phyloP scores from a whole-genome alignment of 2,888 invertebrate species.

The Tanytarsus gracilentus region DNA sequence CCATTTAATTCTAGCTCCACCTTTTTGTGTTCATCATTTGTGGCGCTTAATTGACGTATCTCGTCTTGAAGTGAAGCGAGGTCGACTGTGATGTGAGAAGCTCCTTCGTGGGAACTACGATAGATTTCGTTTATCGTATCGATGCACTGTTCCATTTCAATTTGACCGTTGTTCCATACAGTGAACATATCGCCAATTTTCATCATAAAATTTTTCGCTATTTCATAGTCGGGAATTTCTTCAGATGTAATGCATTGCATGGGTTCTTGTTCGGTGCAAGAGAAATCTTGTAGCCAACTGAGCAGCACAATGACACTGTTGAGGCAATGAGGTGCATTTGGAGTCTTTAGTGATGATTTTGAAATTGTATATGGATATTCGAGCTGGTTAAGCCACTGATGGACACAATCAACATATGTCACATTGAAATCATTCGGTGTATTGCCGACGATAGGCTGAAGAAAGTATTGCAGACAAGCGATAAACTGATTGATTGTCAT shows the following conservation, averaged over 20 bases:
- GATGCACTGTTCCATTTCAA: no score
- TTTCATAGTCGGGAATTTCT: slow-evolving; percentile 35
- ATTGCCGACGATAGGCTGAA: slow-evolving; percentile 37
- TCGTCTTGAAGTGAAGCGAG: no score
- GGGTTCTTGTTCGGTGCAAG: slow-evolving; percentile 32
- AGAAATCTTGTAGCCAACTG: slow-evolving; percentile 38
- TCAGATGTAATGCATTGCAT: slow-evolving; percentile 25
- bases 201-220: slow-evolving; percentile 31
- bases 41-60: no score
- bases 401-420: slow-evolving; percentile 39
- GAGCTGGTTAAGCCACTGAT: slow-evolving; percentile 37
- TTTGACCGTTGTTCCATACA: no score
- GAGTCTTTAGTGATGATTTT: slow-evolving; percentile 42
- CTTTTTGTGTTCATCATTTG: no score
- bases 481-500: slow-evolving; percentile 42
- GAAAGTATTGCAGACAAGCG: slow-evolving; percentile 37
- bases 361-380: slow-evolving; percentile 39
- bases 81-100: no score
- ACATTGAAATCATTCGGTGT: slow-evolving; percentile 35
- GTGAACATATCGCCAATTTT: no score
- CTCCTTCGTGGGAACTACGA: no score
- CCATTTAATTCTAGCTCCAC: not conserved
- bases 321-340: slow-evolving; percentile 40
- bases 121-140: no score
- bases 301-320: slow-evolving; percentile 39